Percentiles rank a stretch among this genome's conserved stretches.
phyloP scores from a whole-genome alignment of 92 coral and sea anemone species.

The Epizoanthus rinbou region DNA sequence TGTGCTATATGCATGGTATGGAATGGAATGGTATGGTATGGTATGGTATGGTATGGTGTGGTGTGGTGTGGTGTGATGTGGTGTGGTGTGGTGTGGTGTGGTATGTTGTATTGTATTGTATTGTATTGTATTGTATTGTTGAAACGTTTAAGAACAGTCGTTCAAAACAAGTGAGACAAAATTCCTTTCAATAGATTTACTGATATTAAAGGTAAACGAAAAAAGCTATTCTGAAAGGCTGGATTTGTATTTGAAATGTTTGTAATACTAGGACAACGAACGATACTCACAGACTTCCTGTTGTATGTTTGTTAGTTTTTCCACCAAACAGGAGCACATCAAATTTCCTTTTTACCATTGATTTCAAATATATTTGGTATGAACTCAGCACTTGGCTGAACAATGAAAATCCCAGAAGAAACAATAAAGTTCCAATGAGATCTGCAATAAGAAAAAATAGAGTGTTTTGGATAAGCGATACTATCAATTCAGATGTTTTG shows the following conservation, averaged over 20 bases:
- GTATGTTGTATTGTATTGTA: too few relatives aligned
- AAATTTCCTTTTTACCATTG: conserved; percentile 3
- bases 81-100: too few relatives aligned
- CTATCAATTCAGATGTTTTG: too few relatives aligned
- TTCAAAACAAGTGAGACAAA: too few relatives aligned
- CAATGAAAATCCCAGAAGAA: conserved; percentile 19
- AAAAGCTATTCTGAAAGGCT: background rate
- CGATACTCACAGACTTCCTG: conserved; percentile 17
- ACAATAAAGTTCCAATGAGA: conserved; percentile 19
- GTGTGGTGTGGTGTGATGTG: too few relatives aligned
- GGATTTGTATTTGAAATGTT: background rate
- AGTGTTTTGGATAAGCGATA: background rate
- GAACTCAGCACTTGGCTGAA: conserved; percentile 11
- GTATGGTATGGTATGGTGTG: too few relatives aligned
- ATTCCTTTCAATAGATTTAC: too few relatives aligned
- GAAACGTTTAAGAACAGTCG: too few relatives aligned
- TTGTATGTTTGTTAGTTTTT: background rate
- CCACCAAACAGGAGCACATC: background rate
- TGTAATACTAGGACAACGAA: background rate
- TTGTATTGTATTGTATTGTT: too few relatives aligned
- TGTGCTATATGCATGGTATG: too few relatives aligned
- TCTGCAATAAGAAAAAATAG: background rate
- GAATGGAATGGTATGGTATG: too few relatives aligned
- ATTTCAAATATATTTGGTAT: conserved; percentile 10
- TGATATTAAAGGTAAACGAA: background rate